Base-by-base conservation (phyloP, 2,113 vertebrate species). In the Thunnus maccoyii region DNA sequence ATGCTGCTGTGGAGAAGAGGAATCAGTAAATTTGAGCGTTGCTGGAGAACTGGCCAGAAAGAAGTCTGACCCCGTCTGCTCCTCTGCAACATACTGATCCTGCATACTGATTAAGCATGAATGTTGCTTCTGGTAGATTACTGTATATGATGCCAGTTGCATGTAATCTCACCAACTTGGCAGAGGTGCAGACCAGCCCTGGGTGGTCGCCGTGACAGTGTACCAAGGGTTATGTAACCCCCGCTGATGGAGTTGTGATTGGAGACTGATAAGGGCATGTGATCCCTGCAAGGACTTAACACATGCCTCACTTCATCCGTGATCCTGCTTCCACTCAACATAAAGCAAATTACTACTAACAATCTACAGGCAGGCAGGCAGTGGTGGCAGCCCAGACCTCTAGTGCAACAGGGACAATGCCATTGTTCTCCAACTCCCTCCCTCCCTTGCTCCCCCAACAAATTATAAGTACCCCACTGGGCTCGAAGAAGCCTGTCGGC, bases 381-480 rank as follows among this genome's bases (percentile, higher is more conserved):
- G 81, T 36, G 46, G 85, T 20, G 48, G 79, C 80, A 47, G 75
- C 60, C n/a, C 25, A 36, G 81, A 69, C 76, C 83, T 83, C 61
- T 36, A 56, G 85, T 73, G 52, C 80, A 86, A 79, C 56, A 63
- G 18, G 86, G 88, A 93, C 90, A 93, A 92, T 90, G 83, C 73
- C 89, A 91, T 93, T 92, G 92, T 92, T 93, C 89, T 89, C 78
- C 41, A 57, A 12, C 71, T 83, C 88, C 70, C 82, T 72, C 77
- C 84, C 85, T 88, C 90, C 84, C 83, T 72, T 15, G 63, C 72
- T 89, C 91, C 90, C 93, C 82, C 84, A 85, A 84, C 90, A 94
- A 91, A 93, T 93, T 93, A 92, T 87, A 89, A 92, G 88, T 88
- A 90, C 91, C 91, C 92, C 92, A 91, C 93, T 92, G 92, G 87